Evolutionary conservation across 2,797 vertebrate genomes (phyloP).

Genomic region (Bucorvus abyssinicus): DNA sequence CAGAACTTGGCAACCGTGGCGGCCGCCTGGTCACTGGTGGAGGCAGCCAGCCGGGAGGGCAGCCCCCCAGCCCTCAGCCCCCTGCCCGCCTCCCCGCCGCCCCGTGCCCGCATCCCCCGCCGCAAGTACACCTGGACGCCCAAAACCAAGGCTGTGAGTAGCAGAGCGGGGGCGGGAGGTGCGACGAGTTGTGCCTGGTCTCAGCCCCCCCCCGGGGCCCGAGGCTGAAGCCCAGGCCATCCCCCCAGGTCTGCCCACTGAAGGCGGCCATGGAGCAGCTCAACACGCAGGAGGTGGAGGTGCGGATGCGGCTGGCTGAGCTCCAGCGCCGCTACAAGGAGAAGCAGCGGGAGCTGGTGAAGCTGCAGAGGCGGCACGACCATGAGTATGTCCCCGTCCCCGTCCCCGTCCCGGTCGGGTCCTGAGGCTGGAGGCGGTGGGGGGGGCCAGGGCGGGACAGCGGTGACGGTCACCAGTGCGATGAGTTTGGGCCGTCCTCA

Average conservation of each 20-base stretch:
- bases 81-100: constrained; percentile 61
- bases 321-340: constrained; percentile 93
- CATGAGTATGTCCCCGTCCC: constrained; percentile 87
- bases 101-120: constrained; percentile 84
- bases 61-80: constrained; percentile 47
- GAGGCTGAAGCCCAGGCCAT: background rate
- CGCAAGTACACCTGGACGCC: constrained; percentile 94
- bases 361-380: constrained; percentile 91
- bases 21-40: constrained; percentile 88
- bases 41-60: constrained; percentile 74
- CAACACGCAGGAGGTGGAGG: constrained; percentile 90
- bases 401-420: fast-evolving
- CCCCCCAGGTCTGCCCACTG: constrained; percentile 86
- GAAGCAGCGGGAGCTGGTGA: constrained; percentile 92
- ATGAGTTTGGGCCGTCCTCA: background rate
- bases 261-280: constrained; percentile 91
- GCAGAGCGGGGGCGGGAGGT: fast-evolving
- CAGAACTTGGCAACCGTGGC: constrained; percentile 91
- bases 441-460: too few species aligned
- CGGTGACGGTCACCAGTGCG: background rate
- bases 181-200: background rate
- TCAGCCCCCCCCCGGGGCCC: fast-evolving
- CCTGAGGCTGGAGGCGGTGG: background rate
- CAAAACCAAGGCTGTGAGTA: constrained; percentile 89
- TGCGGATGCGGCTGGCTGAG: constrained; percentile 91